Conservation (phyloP, 2,113 vertebrate species). For the Nanger granti region DNA sequence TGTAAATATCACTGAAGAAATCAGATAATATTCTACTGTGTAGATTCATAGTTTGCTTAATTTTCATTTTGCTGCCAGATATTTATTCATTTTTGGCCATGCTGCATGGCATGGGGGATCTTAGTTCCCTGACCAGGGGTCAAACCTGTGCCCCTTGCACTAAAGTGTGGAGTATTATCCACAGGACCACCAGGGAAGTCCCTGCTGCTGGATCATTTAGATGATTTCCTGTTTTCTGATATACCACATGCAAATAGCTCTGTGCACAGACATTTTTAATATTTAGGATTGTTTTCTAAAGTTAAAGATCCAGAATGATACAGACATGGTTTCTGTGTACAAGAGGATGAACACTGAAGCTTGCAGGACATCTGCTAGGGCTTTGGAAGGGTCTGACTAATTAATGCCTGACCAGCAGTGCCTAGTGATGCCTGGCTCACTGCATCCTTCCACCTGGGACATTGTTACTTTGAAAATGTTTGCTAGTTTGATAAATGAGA, state of each 20-base stretch:
- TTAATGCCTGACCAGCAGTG: not conserved
- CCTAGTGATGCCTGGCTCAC: not conserved
- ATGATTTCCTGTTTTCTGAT: not conserved
- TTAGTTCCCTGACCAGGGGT: not conserved
- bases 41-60: not conserved
- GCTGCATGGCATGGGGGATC: not conserved
- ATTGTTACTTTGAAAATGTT: slow-evolving; percentile 12
- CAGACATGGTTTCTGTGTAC: not conserved
- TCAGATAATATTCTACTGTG: not conserved
- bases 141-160: not conserved
- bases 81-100: not conserved
- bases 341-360: not conserved
- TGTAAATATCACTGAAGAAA: not conserved
- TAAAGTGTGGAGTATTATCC: not conserved
- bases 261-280: not conserved
- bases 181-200: not conserved
- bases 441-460: not conserved
- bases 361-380: not conserved
- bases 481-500: slow-evolving; percentile 20
- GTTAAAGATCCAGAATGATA: not conserved
- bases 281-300: not conserved
- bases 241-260: slow-evolving; percentile 12
- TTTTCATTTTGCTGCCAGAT: not conserved
- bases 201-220: not conserved
- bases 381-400: not conserved